Conservation (phyloP, 2,113 vertebrate genomes). For the Oostethus manadensis region DNA sequence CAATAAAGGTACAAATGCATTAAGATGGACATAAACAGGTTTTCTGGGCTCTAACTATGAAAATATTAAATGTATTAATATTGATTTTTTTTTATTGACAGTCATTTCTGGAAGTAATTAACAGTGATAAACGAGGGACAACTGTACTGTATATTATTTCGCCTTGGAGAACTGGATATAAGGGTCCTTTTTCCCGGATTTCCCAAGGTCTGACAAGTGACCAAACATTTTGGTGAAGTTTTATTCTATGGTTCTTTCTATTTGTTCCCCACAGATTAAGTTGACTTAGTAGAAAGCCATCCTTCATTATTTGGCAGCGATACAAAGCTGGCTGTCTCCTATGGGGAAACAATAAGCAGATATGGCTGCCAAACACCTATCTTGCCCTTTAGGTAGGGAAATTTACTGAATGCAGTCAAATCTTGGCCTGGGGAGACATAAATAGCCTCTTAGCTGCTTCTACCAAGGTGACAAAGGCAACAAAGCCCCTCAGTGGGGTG, state of each 20-base stretch:
- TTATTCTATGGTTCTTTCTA: neutral
- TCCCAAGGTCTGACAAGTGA: neutral
- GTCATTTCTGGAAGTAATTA: no score
- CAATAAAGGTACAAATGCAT: no score
- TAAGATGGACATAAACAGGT: no score
- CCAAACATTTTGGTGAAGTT: neutral
- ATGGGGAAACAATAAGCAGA: neutral
- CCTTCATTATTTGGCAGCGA: neutral
- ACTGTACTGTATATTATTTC: no score
- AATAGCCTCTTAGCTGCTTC: constrained; percentile 4
- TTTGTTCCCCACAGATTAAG: neutral
- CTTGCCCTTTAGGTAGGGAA: neutral
- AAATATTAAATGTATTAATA: no score
- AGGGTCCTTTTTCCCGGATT: no score
- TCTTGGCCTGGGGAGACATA: constrained; percentile 24
- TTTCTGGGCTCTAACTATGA: no score
- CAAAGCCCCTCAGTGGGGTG: constrained; percentile 31
- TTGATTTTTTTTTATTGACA: no score
- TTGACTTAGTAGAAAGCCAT: neutral
- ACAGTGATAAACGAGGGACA: no score
- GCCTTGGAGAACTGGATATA: no score
- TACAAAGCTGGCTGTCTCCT: neutral
- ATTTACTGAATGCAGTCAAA: constrained; percentile 15
- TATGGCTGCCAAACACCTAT: constrained; percentile 7
- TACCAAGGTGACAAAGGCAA: constrained; percentile 38